phyloP scores from a whole-genome alignment of 2,888 invertebrate species.

The Mycalesis mineus region DNA sequence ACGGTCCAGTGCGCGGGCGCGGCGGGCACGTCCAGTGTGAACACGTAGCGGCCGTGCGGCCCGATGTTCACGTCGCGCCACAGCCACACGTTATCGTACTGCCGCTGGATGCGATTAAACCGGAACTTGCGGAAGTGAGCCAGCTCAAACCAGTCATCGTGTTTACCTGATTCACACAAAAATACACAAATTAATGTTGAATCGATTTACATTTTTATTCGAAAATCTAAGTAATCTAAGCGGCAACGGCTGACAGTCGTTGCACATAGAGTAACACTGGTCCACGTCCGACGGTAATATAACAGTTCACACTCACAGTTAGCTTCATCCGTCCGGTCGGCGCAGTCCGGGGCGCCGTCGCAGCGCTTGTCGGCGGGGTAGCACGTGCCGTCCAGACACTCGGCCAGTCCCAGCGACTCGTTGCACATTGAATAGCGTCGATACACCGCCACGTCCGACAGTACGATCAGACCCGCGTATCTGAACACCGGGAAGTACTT shows the following conservation, averaged over 20 bases:
- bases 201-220: too few relatives aligned
- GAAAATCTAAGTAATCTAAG: too few relatives aligned
- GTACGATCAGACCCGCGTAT: conserved; percentile 89
- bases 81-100: conserved; percentile 96
- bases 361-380: conserved; percentile 86
- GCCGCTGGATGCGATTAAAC: conserved; percentile 91
- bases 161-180: conserved; percentile 61
- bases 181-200: too few relatives aligned
- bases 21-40: conserved; percentile 71
- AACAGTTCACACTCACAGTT: conserved; percentile 73
- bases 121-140: conserved; percentile 87
- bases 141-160: conserved; percentile 83
- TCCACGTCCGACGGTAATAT: too few relatives aligned
- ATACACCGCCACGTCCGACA: conserved; percentile 91
- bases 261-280: too few relatives aligned
- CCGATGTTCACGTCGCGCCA: conserved; percentile 97
- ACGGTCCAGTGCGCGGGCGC: conserved; percentile 94
- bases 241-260: too few relatives aligned
- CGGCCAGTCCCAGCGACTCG: conserved; percentile 82
- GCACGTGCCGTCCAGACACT: conserved; percentile 90
- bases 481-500: conserved; percentile 37
- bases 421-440: conserved; percentile 85
- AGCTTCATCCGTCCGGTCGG: conserved; percentile 91
- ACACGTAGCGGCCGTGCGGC: conserved; percentile 92
- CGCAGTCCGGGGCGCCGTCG: conserved; percentile 87